phyloP scores from a whole-genome alignment of 2,888 invertebrate genomes.

The Luperina testacea region DNA sequence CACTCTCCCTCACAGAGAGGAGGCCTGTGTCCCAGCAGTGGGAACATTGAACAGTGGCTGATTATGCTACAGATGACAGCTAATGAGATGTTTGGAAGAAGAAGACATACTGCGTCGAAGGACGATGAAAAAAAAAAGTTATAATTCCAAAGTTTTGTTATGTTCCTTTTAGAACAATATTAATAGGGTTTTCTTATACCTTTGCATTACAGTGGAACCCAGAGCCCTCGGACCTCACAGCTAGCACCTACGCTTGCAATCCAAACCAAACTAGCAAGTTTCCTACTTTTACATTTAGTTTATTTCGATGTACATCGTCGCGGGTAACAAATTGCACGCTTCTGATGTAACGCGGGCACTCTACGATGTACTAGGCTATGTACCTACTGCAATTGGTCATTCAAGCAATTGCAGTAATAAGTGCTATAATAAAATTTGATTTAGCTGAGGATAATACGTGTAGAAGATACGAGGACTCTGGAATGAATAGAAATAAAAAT shows the following conservation, averaged over 20 bases:
- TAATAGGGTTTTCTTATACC: background rate
- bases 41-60: no score
- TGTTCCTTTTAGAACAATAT: background rate
- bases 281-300: slow-evolving; percentile 2
- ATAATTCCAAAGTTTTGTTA: background rate
- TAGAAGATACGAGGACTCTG: background rate
- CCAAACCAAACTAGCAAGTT: background rate
- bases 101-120: background rate
- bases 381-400: slow-evolving; percentile 16
- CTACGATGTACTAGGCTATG: background rate
- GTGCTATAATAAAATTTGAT: slow-evolving; percentile 8
- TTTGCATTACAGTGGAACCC: background rate
- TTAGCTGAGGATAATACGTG: background rate
- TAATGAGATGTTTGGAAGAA: background rate
- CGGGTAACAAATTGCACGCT: slow-evolving; percentile 12
- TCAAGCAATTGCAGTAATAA: slow-evolving; percentile 8
- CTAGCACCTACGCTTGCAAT: no score
- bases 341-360: slow-evolving; percentile 6
- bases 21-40: no score
- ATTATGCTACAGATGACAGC: no score
- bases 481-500: background rate
- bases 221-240: background rate
- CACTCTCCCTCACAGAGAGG: no score
- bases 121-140: background rate
- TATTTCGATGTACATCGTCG: background rate